Conservation (phyloP, 2,888 invertebrate species). For the Gymnocheta viridis region DNA sequence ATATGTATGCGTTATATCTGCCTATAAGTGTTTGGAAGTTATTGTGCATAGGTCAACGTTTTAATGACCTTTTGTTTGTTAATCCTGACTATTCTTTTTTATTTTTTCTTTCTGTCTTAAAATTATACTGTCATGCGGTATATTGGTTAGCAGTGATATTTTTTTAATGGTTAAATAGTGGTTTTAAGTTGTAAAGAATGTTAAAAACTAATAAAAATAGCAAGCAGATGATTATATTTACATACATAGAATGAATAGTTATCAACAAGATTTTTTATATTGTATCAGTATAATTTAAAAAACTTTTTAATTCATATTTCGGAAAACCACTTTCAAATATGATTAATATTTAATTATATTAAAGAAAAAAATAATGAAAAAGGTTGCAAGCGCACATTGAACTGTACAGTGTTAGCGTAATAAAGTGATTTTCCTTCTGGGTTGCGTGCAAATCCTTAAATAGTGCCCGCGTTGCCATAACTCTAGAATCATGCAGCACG, state of each 20-base stretch:
- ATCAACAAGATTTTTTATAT: background rate
- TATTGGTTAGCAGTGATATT: conserved; percentile 14
- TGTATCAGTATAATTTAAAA: background rate
- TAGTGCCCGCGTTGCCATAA: too few relatives aligned
- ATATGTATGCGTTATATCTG: background rate
- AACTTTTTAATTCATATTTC: too few relatives aligned
- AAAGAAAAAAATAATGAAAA: too few relatives aligned
- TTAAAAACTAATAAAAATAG: background rate
- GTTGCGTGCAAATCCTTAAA: too few relatives aligned
- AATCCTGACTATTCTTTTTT: background rate
- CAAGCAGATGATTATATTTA: background rate
- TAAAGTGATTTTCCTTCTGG: too few relatives aligned
- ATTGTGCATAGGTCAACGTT: conserved; percentile 52
- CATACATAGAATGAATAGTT: too few relatives aligned
- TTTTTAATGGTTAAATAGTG: conserved; percentile 10
- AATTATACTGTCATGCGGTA: conserved; percentile 17
- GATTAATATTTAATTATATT: too few relatives aligned
- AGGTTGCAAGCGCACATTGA: too few relatives aligned
- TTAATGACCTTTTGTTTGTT: conserved; percentile 57
- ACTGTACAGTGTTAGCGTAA: too few relatives aligned
- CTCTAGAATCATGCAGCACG: too few relatives aligned
- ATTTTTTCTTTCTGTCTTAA: background rate
- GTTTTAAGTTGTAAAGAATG: conserved; percentile 8
- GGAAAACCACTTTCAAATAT: too few relatives aligned
- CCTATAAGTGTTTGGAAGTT: background rate